phyloP scores from a whole-genome alignment of 2,113 vertebrate species.

The Calidris pygmaea region DNA sequence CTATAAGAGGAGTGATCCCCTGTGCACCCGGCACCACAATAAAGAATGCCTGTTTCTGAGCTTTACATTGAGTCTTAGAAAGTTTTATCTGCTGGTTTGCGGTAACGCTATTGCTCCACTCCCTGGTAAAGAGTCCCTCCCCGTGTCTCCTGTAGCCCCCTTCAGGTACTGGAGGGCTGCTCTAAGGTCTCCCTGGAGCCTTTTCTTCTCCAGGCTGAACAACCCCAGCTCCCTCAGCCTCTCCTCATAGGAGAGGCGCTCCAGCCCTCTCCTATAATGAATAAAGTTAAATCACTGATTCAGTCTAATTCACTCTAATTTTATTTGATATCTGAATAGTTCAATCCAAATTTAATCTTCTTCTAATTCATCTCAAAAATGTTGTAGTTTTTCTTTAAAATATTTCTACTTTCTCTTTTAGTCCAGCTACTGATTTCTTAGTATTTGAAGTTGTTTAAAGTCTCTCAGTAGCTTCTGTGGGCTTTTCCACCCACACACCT shows the following conservation, averaged over 20 bases:
- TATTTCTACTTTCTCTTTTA: background rate
- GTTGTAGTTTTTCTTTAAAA: background rate
- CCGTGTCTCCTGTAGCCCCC: background rate
- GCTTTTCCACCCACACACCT: background rate
- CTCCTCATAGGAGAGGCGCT: background rate
- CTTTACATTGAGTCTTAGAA: too few species aligned
- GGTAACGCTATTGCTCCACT: background rate
- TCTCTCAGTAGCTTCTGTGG: background rate
- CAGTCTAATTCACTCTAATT: background rate
- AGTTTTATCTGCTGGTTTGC: too few species aligned
- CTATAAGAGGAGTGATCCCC: too few species aligned
- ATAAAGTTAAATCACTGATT: background rate
- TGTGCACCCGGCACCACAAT: too few species aligned
- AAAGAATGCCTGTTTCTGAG: too few species aligned
- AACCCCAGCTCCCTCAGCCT: background rate
- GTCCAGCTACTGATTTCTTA: background rate
- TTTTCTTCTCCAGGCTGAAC: background rate
- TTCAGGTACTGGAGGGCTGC: background rate
- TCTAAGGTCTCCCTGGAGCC: background rate
- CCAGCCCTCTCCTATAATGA: background rate
- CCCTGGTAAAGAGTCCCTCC: background rate
- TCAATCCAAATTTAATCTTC: background rate
- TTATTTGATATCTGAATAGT: background rate
- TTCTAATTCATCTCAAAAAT: background rate
- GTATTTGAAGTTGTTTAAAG: background rate